These are phyloP conservation scores for Pseudoips prasinana DNA, from an alignment of 2,888 invertebrate species.

Conservation along the genomic window DNA sequence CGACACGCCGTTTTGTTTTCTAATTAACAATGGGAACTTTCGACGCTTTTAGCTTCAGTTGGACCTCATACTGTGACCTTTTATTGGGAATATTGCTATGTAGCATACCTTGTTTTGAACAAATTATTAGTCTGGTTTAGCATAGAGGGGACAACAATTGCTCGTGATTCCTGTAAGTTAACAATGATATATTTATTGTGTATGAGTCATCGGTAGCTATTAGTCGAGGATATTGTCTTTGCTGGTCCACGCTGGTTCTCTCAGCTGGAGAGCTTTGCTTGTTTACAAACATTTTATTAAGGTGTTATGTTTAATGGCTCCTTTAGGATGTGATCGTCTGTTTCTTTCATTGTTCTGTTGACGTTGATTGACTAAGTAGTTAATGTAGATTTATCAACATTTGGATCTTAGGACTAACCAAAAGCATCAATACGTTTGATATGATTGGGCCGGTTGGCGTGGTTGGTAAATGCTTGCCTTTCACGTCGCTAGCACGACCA, in stretches of 20 bases:
- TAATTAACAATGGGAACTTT: conserved; percentile 62
- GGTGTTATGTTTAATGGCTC: conserved; percentile 75
- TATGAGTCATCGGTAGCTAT: conserved; percentile 74
- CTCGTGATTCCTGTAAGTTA: conserved; percentile 72
- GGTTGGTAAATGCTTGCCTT: too few relatives aligned
- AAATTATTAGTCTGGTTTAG: conserved; percentile 80
- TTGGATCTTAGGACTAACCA: too few relatives aligned
- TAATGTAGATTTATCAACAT: too few relatives aligned
- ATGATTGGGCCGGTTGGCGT: too few relatives aligned
- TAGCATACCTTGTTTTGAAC: conserved; percentile 69
- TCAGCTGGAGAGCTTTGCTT: conserved; percentile 73
- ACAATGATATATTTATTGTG: conserved; percentile 76
- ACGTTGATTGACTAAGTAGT: conserved; percentile 59
- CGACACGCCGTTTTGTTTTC: conserved; percentile 75
- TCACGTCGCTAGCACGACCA: too few relatives aligned
- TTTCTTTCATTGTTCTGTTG: conserved; percentile 47
- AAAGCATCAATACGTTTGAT: too few relatives aligned
- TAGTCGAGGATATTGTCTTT: conserved; percentile 68
- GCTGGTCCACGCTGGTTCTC: conserved; percentile 47
- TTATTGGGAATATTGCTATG: conserved; percentile 45
- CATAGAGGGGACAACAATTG: conserved; percentile 68
- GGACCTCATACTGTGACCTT: conserved; percentile 74
- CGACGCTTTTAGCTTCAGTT: conserved; percentile 36
- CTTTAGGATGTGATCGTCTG: conserved; percentile 64
- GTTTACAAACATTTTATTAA: conserved; percentile 82